Conservation (phyloP, 2,797 vertebrate genomes). For the Takifugu rubripes region DNA sequence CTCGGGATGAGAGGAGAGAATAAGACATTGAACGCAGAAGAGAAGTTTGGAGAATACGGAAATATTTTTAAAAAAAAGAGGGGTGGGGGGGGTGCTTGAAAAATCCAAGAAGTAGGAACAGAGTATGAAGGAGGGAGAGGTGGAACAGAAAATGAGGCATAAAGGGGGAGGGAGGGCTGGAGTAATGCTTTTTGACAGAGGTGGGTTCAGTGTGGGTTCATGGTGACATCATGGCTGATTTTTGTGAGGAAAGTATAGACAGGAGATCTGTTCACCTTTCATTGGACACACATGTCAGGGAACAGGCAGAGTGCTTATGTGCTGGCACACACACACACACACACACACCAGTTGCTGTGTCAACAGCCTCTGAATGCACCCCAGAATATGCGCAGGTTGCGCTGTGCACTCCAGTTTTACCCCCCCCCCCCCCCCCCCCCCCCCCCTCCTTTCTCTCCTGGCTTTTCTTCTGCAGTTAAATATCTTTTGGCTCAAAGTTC, state of each 20-base stretch:
- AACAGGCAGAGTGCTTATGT: constrained; percentile 52
- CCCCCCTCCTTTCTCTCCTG: constrained; percentile 35
- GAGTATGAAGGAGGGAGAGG: constrained; percentile 63
- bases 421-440: constrained; percentile 31
- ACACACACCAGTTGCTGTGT: constrained; percentile 51
- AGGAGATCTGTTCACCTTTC: constrained; percentile 79
- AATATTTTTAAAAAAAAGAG: constrained; percentile 52
- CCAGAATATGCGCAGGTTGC: constrained; percentile 41
- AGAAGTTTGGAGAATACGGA: constrained; percentile 56
- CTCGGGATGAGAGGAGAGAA: constrained; percentile 22
- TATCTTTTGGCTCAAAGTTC: constrained; percentile 40
- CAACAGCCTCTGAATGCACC: constrained; percentile 56
- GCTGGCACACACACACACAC: constrained; percentile 64
- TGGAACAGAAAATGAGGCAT: constrained; percentile 67
- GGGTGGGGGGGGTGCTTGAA: constrained; percentile 29
- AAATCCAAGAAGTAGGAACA: constrained; percentile 60
- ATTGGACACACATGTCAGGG: constrained; percentile 79
- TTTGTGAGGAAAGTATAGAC: constrained; percentile 75
- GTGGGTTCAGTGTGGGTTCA: constrained; percentile 82
- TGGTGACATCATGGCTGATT: constrained; percentile 82
- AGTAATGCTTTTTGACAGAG: constrained; percentile 78
- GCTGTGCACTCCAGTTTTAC: constrained; percentile 23
- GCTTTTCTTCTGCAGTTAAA: constrained; percentile 43
- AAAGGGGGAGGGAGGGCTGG: constrained; percentile 54
- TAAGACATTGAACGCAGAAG: constrained; percentile 27